Evolutionary conservation across 2,888 invertebrate species (phyloP).

Genomic region (Loripinus fragilis): DNA sequence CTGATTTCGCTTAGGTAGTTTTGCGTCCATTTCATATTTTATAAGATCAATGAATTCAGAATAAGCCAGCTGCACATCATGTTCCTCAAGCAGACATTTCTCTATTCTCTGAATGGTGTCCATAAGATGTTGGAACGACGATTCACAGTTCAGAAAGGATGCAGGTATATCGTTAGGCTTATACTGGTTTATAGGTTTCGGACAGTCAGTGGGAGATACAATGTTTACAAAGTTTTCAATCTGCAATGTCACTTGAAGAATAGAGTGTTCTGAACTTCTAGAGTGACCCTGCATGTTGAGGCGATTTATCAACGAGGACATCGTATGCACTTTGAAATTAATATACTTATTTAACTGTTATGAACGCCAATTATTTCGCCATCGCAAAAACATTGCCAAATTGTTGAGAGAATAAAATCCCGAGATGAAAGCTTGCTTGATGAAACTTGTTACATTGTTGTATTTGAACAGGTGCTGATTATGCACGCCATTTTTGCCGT

Average conservation of each 20-base stretch:
- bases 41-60: background rate
- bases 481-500: no score
- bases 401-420: no score
- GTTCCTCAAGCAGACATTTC: background rate
- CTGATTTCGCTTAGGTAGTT: background rate
- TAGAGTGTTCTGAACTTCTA: conserved; percentile 2
- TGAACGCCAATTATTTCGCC: no score
- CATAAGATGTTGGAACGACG: background rate
- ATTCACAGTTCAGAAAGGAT: background rate
- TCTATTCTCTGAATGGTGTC: background rate
- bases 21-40: background rate
- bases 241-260: background rate
- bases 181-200: no score
- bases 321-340: background rate
- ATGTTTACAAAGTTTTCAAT: background rate
- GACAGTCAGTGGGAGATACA: no score
- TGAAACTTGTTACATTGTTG: no score
- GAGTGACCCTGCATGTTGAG: conserved; percentile 6
- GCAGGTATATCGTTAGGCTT: no score
- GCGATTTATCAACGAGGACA: conserved; percentile 8
- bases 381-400: no score
- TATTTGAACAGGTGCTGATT: no score
- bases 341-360: background rate
- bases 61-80: background rate
- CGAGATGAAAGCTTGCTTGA: no score